phyloP scores from a whole-genome alignment of 2,888 invertebrate genomes.

The Sturmia bella region DNA sequence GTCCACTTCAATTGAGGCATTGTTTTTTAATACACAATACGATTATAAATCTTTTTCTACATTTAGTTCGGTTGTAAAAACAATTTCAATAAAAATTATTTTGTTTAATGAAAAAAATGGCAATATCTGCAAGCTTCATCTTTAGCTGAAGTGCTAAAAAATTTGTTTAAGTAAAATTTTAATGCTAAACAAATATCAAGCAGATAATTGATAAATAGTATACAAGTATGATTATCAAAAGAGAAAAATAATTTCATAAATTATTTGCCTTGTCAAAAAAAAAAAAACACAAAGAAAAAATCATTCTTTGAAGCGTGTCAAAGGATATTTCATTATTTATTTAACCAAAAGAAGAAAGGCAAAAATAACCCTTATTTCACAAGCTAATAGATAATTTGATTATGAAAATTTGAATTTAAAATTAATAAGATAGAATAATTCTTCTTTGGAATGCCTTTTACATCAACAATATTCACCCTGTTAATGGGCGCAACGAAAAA shows the following conservation, averaged over 20 bases:
- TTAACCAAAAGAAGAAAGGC: background rate
- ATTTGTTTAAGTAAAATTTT: background rate
- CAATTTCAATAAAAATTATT: no score
- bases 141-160: background rate
- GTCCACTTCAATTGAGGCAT: no score
- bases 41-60: no score
- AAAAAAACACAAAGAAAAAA: slow-evolving; percentile 7
- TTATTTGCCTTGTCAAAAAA: background rate
- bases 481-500: no score
- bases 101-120: no score
- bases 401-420: slow-evolving; percentile 55
- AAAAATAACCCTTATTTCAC: slow-evolving; percentile 19
- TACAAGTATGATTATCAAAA: slow-evolving; percentile 18
- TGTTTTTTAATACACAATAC: no score
- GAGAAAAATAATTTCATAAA: slow-evolving; percentile 35
- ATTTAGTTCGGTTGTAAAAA: no score
- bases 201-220: slow-evolving; percentile 9
- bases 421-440: slow-evolving; percentile 64
- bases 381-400: slow-evolving; percentile 46
- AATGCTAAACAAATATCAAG: background rate
- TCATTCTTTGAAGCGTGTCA: slow-evolving; percentile 25
- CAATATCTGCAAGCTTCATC: background rate
- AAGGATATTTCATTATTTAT: slow-evolving; percentile 28
- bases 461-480: no score
- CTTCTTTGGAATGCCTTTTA: slow-evolving; percentile 40